phyloP scores from a whole-genome alignment of 2,888 invertebrate species.

The Kryphioiulus occultus region DNA sequence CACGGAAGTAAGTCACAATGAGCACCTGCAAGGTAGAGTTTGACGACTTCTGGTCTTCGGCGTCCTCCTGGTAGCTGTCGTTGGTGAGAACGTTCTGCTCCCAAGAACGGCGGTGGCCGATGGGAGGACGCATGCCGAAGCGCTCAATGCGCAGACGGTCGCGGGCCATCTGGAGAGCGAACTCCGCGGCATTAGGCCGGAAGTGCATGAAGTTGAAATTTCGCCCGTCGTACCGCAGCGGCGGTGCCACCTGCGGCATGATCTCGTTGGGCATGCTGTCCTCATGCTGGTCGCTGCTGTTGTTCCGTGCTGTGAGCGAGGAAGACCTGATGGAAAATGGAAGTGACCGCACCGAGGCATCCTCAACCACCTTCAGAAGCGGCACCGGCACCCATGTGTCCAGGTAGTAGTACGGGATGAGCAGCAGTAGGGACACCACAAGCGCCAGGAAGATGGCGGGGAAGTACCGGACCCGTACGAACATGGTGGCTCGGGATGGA shows the following conservation, averaged over 20 bases:
- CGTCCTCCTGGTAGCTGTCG: not conserved
- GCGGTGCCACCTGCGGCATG: not conserved
- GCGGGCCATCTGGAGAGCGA: constrained; percentile 42
- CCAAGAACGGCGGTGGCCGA: not conserved
- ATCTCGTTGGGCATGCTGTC: constrained; percentile 44
- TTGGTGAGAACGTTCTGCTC: constrained; percentile 27
- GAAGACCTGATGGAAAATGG: not conserved
- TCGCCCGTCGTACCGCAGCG: not conserved
- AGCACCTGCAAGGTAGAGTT: constrained; percentile 46
- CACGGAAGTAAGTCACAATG: constrained; percentile 71
- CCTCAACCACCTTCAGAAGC: not conserved
- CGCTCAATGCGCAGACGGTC: constrained; percentile 42
- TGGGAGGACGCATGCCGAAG: not conserved
- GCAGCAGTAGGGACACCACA: not conserved
- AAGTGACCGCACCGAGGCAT: not conserved
- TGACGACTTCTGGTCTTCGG: not conserved
- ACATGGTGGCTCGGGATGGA: not conserved
- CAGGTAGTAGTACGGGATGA: constrained; percentile 44
- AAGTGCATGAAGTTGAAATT: constrained; percentile 31
- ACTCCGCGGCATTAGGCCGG: constrained; percentile 34
- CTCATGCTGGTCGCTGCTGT: not conserved
- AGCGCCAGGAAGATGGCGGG: constrained; percentile 32
- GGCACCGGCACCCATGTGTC: constrained; percentile 29
- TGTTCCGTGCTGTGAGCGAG: not conserved
- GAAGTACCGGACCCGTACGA: constrained; percentile 43